Percentiles rank a stretch among this genome's conserved stretches.
Evolutionary conservation across 1,140 invertebrate genomes (phyloP).

Genomic region (Vollenhovia emeryi): DNA sequence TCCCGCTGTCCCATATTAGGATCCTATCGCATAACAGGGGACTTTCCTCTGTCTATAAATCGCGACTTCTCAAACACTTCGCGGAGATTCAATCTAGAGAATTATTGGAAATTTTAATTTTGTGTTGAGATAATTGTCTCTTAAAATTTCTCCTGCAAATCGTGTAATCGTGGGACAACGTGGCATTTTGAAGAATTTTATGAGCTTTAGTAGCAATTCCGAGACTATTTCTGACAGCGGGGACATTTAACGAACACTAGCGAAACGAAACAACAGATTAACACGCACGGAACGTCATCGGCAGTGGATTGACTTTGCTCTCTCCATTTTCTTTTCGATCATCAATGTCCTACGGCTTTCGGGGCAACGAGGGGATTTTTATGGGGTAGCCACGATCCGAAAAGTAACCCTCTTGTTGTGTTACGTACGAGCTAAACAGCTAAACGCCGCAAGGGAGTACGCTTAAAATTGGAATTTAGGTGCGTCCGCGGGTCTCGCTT

Average conservation of each 20-base stretch:
- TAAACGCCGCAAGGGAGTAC: slow-evolving; percentile 25
- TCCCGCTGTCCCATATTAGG: no score
- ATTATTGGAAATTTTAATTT: no score
- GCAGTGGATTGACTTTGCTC: background rate
- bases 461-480: slow-evolving; percentile 45
- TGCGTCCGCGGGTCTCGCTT: background rate
- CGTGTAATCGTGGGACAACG: no score
- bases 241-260: background rate
- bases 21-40: no score
- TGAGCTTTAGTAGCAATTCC: background rate
- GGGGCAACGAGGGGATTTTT: slow-evolving; percentile 41
- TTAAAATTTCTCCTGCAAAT: no score
- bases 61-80: no score
- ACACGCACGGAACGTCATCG: background rate
- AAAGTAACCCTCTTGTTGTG: slow-evolving; percentile 39
- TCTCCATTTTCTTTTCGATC: slow-evolving; percentile 21
- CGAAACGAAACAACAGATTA: slow-evolving; percentile 8
- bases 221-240: background rate
- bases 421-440: slow-evolving; percentile 7
- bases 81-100: no score
- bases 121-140: no score
- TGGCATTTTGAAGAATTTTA: no score
- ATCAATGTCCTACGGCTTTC: slow-evolving; percentile 43
- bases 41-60: no score
- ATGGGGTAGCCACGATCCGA: slow-evolving; percentile 58